Conservation (phyloP, 2,888 invertebrate genomes). For the Siphlonurus alternatus region DNA sequence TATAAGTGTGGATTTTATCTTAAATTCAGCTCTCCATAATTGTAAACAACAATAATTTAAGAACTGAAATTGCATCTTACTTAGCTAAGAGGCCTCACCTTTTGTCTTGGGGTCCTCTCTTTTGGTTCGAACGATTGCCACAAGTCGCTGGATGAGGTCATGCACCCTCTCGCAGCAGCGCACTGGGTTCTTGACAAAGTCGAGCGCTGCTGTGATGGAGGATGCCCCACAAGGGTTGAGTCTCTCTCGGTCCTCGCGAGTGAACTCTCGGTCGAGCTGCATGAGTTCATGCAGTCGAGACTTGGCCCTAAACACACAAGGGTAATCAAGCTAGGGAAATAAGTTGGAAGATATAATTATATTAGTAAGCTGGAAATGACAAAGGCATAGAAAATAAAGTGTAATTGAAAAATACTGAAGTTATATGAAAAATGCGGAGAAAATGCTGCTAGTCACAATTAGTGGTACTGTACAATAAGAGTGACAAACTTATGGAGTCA, state of each 20-base stretch:
- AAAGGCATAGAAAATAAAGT: slow-evolving; percentile 4
- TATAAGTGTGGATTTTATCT: too few relatives aligned
- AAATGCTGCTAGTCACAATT: too few relatives aligned
- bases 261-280: slow-evolving; percentile 80
- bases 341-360: background rate
- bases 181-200: slow-evolving; percentile 91
- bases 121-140: slow-evolving; percentile 69
- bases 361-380: slow-evolving; percentile 1
- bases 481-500: too few relatives aligned
- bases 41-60: background rate
- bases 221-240: slow-evolving; percentile 87
- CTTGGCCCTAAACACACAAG: slow-evolving; percentile 76
- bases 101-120: slow-evolving; percentile 80
- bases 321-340: background rate
- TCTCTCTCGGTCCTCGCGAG: slow-evolving; percentile 61
- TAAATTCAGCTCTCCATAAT: too few relatives aligned
- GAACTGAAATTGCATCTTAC: background rate
- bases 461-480: too few relatives aligned
- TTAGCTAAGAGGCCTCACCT: too few relatives aligned
- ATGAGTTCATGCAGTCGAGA: slow-evolving; percentile 83
- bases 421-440: background rate
- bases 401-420: too few relatives aligned
- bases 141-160: slow-evolving; percentile 65
- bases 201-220: slow-evolving; percentile 79
- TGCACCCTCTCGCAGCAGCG: slow-evolving; percentile 86